A percentile compares a stretch with the other conserved stretches of the same genome.
Conservation (phyloP, 2,797 vertebrate species). For the Ptychobarbus kaznakovi region DNA sequence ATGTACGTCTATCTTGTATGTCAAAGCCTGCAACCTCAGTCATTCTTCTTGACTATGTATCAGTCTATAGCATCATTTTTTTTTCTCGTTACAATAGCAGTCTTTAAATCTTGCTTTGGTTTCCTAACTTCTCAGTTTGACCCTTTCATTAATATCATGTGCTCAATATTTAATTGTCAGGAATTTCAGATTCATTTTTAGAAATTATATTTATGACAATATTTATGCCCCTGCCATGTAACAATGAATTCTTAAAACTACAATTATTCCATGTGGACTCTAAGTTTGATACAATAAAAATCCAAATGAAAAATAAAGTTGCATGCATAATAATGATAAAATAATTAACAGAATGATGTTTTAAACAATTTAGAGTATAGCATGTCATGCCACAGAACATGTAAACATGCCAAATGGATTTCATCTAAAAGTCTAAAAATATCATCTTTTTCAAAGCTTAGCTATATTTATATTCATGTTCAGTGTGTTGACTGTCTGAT, state of each 20-base stretch:
- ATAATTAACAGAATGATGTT: background rate
- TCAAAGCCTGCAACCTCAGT: background rate
- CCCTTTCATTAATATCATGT: background rate
- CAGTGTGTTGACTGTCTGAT: background rate
- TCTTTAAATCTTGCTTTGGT: background rate
- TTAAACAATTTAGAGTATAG: background rate
- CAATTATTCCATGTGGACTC: background rate
- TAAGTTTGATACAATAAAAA: background rate
- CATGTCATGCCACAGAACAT: background rate
- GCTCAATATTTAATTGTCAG: too few species aligned
- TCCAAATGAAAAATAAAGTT: background rate
- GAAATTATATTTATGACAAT: background rate
- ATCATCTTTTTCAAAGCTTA: background rate
- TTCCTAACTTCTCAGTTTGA: background rate
- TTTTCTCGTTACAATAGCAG: background rate
- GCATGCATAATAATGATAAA: background rate
- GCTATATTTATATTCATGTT: background rate
- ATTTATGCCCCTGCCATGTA: background rate
- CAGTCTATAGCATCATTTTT: background rate
- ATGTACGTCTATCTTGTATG: conserved; percentile 3
- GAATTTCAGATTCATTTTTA: background rate
- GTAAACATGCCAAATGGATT: background rate
- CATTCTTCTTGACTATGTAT: background rate
- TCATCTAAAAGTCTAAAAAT: background rate
- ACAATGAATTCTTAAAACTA: background rate